A percentile compares a stretch with the other conserved stretches of the same genome.
These are phyloP conservation scores for Leucophenga montana DNA, from an alignment of 2,888 invertebrate species.

Conservation along the genomic window DNA sequence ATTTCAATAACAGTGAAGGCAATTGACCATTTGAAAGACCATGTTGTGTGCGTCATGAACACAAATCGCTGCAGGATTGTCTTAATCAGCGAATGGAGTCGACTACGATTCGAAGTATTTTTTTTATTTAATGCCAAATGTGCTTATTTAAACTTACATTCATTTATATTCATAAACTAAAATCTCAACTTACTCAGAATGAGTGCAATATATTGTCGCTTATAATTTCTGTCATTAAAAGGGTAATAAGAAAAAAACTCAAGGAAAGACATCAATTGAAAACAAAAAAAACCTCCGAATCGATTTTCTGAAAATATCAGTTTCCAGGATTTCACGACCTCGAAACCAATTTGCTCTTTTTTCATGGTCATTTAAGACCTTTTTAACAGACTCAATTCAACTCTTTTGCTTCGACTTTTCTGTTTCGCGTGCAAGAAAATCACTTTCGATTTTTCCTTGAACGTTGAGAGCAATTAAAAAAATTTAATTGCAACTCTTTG, in stretches of 20 bases:
- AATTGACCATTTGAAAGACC: slow-evolving; percentile 1
- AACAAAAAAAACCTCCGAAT: too few relatives aligned
- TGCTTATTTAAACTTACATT: not conserved
- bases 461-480: slow-evolving; percentile 58
- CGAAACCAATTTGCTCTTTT: slow-evolving; percentile 54
- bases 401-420: slow-evolving; percentile 39
- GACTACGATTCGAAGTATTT: not conserved
- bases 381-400: slow-evolving; percentile 48
- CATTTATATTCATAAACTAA: not conserved
- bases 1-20: not conserved
- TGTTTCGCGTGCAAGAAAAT: slow-evolving; percentile 33
- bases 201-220: too few relatives aligned
- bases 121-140: not conserved
- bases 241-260: too few relatives aligned
- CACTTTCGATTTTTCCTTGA: slow-evolving; percentile 58
- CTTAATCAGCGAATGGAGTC: not conserved
- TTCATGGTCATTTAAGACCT: slow-evolving; percentile 54
- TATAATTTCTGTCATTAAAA: too few relatives aligned
- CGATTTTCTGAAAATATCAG: too few relatives aligned
- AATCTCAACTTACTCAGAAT: too few relatives aligned
- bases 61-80: not conserved
- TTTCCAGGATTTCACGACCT: slow-evolving; percentile 45
- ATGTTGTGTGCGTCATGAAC: not conserved
- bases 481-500: slow-evolving; percentile 62
- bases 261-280: too few relatives aligned